Percentiles rank a stretch among this genome's conserved stretches.
Conservation (phyloP, 2,113 vertebrate species). For the Bagarius yarrelli region DNA sequence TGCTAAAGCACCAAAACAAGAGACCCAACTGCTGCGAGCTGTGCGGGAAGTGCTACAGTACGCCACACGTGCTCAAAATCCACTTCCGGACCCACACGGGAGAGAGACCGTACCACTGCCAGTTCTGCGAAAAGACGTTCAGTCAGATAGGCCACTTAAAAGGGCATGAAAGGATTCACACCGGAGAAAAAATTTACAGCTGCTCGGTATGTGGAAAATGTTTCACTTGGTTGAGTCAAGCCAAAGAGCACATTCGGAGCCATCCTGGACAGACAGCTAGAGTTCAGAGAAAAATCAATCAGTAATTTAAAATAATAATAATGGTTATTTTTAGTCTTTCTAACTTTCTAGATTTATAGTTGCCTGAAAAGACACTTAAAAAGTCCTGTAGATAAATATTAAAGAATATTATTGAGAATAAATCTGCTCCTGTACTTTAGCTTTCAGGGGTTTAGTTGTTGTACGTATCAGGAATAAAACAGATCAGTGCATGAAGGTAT, state of each 20-base stretch:
- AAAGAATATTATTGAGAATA: background rate
- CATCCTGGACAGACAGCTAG: constrained; percentile 10
- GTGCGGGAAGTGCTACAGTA: constrained; percentile 35
- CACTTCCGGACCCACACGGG: constrained; percentile 18
- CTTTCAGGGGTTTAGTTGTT: background rate
- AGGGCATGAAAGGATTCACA: constrained; percentile 32
- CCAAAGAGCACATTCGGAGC: constrained; percentile 10
- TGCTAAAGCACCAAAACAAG: constrained; percentile 17
- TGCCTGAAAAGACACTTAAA: too few relatives aligned
- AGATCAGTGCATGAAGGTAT: background rate
- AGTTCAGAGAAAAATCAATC: constrained; percentile 8
- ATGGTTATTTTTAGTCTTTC: background rate
- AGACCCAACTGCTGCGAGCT: constrained; percentile 18
- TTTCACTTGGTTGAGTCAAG: constrained; percentile 25
- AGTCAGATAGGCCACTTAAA: constrained; percentile 22
- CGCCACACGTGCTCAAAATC: constrained; percentile 4
- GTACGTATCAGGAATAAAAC: background rate
- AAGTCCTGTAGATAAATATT: background rate
- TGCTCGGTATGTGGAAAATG: constrained; percentile 21
- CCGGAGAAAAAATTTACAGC: constrained; percentile 29
- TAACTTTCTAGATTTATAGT: background rate
- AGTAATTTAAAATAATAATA: background rate
- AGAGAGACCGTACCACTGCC: constrained; percentile 26
- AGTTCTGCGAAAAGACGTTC: constrained; percentile 24
- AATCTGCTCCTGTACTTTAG: background rate